Base-by-base conservation (phyloP, 2,888 invertebrate genomes). In the Lithophane semibrunnea region DNA sequence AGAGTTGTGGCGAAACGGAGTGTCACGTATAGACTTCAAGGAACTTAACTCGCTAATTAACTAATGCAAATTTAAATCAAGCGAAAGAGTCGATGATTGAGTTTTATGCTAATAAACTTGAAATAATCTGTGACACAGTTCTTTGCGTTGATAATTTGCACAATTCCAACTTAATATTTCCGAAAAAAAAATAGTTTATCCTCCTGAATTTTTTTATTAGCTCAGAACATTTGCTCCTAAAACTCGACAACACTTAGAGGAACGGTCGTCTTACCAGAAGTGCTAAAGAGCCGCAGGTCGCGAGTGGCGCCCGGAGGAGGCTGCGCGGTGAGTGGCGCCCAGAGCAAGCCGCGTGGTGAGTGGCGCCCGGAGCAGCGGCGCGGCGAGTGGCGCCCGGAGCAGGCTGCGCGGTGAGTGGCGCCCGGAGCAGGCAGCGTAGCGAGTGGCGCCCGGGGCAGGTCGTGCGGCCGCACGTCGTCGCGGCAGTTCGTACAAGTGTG, bases 401-500 rank as follows among this genome's bases (percentile, higher is more conserved):
- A 16, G 24, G 18, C 9, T 44, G 3, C 4, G 47, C 21, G 29
- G 24, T 10, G 37, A 37, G 37, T 37, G 37, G 37, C 37, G 37
- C 37, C 37, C 37, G 52, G 18, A 7, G 2, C 52, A 52, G 18
- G 18, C 18, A 12, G 16, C 37, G 29, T 18, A 7, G 37, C 1
- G 24, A 13, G 47, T 12, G 42, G 12, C 13, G 2, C 24, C 8
- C 3, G 7, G 44, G 9, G 21, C 10, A 12, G n/a, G 16, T 10
- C 44, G 8, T n/a, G 44, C 12, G n/a, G 37, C n/a, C 58, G 66
- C 56, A n/a, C 24, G 64, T 29, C 13, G 42, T 18, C 52, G 56
- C 70, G 61, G 42, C 67, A 61, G 70, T 65, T 29, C 70, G 63
- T 75, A 67, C 78, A 60, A 67, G 77, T 74, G 81, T 83, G 81